phyloP scores from a whole-genome alignment of 1,140 invertebrate genomes.

The Pachyrhynchus sulphureomaculatus region DNA sequence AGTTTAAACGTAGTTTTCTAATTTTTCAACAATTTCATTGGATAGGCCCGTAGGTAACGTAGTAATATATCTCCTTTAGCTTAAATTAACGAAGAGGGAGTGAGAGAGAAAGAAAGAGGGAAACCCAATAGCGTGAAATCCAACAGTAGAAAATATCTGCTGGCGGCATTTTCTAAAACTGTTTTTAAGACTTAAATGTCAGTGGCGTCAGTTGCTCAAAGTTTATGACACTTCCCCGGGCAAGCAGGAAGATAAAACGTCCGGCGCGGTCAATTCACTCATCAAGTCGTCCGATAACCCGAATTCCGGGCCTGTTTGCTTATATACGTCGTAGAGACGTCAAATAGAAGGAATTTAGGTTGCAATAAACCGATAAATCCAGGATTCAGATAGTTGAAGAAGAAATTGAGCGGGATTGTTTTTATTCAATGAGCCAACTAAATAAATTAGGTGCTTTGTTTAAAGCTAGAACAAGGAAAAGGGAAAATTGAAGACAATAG shows the following conservation, averaged over 20 bases:
- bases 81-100: no score
- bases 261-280: conserved; percentile 17
- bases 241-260: conserved; percentile 19
- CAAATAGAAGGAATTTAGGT: conserved; percentile 20
- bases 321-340: conserved; percentile 1
- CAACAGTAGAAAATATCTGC: conserved; percentile 5
- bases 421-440: conserved; percentile 23
- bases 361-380: conserved; percentile 30
- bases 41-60: no score
- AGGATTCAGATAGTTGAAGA: conserved; percentile 16
- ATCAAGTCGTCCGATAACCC: conserved; percentile 18
- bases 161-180: not conserved
- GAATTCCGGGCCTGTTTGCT: conserved; percentile 14
- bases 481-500: conserved; percentile 18
- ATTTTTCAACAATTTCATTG: no score
- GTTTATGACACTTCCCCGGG: conserved; percentile 13
- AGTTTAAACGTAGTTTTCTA: no score
- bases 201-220: conserved; percentile 7
- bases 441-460: conserved; percentile 30
- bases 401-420: conserved; percentile 19
- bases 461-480: conserved; percentile 15
- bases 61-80: no score
- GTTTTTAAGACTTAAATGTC: conserved; percentile 8
- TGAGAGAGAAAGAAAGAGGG: no score
- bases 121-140: conserved; percentile 15